These are phyloP conservation scores for Xestia ashworthii DNA, from an alignment of 2,888 invertebrate genomes.

Conservation along the genomic window DNA sequence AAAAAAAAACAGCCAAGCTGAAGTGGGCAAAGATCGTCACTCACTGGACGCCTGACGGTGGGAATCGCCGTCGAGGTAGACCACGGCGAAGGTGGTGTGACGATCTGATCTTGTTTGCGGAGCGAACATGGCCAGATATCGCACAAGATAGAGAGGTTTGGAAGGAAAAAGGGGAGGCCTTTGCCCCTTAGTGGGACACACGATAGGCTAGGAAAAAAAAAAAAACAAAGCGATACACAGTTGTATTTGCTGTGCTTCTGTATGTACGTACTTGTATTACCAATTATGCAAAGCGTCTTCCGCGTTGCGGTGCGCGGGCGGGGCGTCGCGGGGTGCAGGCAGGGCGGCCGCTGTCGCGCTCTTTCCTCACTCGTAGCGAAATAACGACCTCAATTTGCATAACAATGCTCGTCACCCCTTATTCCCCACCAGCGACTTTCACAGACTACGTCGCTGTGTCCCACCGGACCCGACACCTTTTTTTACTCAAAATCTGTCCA, in stretches of 20 bases:
- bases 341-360: constrained; percentile 86
- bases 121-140: no score
- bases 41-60: no score
- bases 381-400: constrained; percentile 91
- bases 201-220: no score
- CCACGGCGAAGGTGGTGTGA: no score
- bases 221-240: constrained; percentile 49
- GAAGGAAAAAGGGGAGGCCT: no score
- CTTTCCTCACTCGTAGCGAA: constrained; percentile 90
- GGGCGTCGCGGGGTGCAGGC: constrained; percentile 70
- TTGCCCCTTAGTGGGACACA: no score
- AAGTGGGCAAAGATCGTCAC: no score
- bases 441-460: constrained; percentile 84
- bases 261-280: constrained; percentile 85
- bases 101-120: no score
- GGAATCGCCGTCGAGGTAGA: no score
- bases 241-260: constrained; percentile 73
- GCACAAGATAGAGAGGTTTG: no score
- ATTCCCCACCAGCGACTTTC: constrained; percentile 88
- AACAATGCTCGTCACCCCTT: constrained; percentile 90
- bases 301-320: constrained; percentile 83
- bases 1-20: no score
- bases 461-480: constrained; percentile 86
- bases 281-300: constrained; percentile 90
- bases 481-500: constrained; percentile 82